Evolutionary conservation across 2,797 vertebrate genomes (phyloP), one percentile per base, ranked within the genome.

Genomic region (Brachyalestes nurse): DNA sequence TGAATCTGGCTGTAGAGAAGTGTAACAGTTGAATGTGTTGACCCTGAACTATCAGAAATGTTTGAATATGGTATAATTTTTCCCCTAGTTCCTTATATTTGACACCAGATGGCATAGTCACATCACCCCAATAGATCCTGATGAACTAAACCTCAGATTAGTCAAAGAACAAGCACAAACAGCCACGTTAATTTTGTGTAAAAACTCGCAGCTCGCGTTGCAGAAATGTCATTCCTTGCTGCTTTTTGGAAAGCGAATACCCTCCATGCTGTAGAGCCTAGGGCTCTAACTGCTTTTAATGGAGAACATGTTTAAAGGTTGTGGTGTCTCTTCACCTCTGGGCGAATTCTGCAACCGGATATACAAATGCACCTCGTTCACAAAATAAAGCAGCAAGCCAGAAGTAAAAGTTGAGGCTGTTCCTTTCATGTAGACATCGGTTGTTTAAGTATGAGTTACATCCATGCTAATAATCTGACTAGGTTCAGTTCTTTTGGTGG

Each of bases 221-320:
- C 42, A 67, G 42, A 58, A 45, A 14, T 58, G 34, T 12, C 0
- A 17, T 76, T 58, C 49, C 21, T 78, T 51, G 28, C 42, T 6
- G 40, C 14, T 38, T 38, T 80, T 10, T 45, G 45, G 49, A 62
- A 72, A 72, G 51, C n/a, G 55, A 73, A 77, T 72, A 55, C 19
- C 16, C 34, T 75, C 58, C 62, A 72, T 69, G 47, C 28, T 2
- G 42, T 60, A 28, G 23, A 72, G 84, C 82, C 82, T 6, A 60
- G 17, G 77, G 85, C 77, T 62, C 19, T 83, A 86, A 86, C 84
- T 81, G 84, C 77, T 81, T 85, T 81, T 70, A 45, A 73, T 73
- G 78, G 49, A 75, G 72, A 83, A 85, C 75, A 65, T 77, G 84
- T 85, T 83, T 78, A 49, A 28, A 53, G 75, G 51, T 83, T 84